Evolutionary conservation across 2,888 invertebrate genomes (phyloP), one percentile per base, ranked within the genome.

Genomic region (Mycalesis mineus): DNA sequence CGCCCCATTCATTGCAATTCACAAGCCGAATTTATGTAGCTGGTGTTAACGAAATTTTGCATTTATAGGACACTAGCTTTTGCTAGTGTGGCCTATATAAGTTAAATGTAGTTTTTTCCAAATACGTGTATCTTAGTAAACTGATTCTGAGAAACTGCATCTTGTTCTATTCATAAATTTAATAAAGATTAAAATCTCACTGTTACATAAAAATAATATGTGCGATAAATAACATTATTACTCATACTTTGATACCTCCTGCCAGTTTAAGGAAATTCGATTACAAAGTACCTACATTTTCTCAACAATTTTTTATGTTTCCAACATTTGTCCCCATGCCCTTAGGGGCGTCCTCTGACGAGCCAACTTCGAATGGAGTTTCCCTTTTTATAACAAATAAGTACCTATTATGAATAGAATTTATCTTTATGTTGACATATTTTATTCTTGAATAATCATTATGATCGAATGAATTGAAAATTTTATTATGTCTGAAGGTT

Each of bases 351-450:
- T 17, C 15, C 11, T 17, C 47, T 47, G 47, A 47, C 15, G 47
- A 33, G 33, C 47, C 15, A 47, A 33, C 33, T 47, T 47, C 47
- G 33, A 15, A 47, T 47, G 47, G 47, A 47, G 47, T 47, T 45
- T 33, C 31, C 31, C 31, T 47, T 47, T 33, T 31, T 47, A 15
- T 33, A 33, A 47, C 31, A 47, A 47, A 47, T 47, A 47, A 47
- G 47, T 47, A 22, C 22, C 22, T 22, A 47, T 47, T 31, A 14
- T 31, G 45, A 47, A 47, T 47, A 15, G 31, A 47, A 47, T 47
- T 31, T 47, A 47, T 31, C 47, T 33, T 47, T 15, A 15, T 9
- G 47, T 47, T 33, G 15, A 8, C 47, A 47, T 47, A 47, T 31
- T 47, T 31, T 33, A 14, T 31, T 4, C 5, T 22, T 22, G 22